phyloP scores from a whole-genome alignment of 1,140 invertebrate genomes.

The Rhyzopertha dominica region DNA sequence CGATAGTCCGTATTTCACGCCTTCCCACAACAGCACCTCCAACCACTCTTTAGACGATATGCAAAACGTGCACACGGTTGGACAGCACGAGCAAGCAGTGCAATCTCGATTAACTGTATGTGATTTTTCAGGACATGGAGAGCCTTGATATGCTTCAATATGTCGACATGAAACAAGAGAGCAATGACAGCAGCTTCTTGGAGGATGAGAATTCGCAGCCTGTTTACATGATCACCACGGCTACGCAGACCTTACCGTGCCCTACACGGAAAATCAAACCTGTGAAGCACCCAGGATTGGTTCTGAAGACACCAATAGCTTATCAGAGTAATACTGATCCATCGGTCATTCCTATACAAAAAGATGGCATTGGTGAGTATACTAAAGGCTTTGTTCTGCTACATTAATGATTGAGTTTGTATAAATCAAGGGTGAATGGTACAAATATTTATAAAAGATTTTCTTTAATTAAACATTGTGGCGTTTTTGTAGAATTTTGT shows the following conservation, averaged over 20 bases:
- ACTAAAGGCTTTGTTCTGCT: not conserved
- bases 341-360: slow-evolving; percentile 72
- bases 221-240: slow-evolving; percentile 51
- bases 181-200: slow-evolving; percentile 42
- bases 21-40: slow-evolving; percentile 46
- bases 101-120: slow-evolving; percentile 40
- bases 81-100: too few relatives aligned
- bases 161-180: slow-evolving; percentile 42
- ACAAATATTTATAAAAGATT: not conserved
- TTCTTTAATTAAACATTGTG: too few relatives aligned
- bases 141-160: slow-evolving; percentile 41
- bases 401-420: slow-evolving; percentile 1
- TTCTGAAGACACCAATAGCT: slow-evolving; percentile 73
- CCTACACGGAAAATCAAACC: slow-evolving; percentile 66
- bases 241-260: slow-evolving; percentile 52
- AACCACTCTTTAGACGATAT: slow-evolving; percentile 55
- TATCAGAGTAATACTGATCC: slow-evolving; percentile 74
- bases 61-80: slow-evolving; percentile 52
- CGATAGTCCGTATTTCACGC: slow-evolving; percentile 54
- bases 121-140: slow-evolving; percentile 35
- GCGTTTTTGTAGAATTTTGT: too few relatives aligned
- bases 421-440: not conserved
- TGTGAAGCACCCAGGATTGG: slow-evolving; percentile 67
- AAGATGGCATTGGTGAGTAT: slow-evolving; percentile 74
- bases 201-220: slow-evolving; percentile 42